phyloP scores from a whole-genome alignment of 37 sponge, comb jelly and placozoan genomes.

The Axinella damicornis region DNA sequence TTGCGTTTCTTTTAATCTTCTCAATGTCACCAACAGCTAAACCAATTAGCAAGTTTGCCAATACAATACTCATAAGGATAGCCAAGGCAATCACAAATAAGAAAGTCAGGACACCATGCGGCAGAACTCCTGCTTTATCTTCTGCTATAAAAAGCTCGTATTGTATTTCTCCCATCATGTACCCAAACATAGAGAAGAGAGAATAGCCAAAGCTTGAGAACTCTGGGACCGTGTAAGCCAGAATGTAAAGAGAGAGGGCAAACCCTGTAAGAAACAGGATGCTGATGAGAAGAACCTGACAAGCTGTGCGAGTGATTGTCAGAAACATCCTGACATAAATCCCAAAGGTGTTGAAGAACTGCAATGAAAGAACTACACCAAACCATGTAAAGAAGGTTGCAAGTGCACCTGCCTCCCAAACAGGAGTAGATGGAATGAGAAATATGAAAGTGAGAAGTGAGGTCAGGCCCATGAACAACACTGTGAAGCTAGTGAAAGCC shows the following conservation, averaged over 20 bases:
- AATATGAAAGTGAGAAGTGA: neutral
- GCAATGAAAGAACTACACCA: conserved; percentile 62
- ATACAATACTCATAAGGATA: conserved; percentile 70
- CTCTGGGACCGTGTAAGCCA: conserved; percentile 40
- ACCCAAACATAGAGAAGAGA: conserved; percentile 65
- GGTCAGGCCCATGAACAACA: conserved; percentile 48
- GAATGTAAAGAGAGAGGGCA: conserved; percentile 72
- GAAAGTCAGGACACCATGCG: conserved; percentile 43
- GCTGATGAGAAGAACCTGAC: conserved; percentile 59
- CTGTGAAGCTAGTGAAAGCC: conserved; percentile 34
- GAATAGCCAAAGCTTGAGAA: conserved; percentile 60
- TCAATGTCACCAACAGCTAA: conserved; percentile 94
- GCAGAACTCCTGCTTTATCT: conserved; percentile 31
- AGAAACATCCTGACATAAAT: conserved; percentile 90
- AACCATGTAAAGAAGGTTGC: conserved; percentile 87
- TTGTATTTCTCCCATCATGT: conserved; percentile 75
- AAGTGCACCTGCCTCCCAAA: conserved; percentile 80
- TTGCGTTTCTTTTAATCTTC: conserved; percentile 66
- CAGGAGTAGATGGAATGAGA: no score
- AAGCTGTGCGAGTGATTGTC: conserved; percentile 64
- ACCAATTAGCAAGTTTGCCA: conserved; percentile 92
- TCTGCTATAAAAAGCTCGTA: conserved; percentile 40
- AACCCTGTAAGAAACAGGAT: conserved; percentile 75
- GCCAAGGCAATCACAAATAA: conserved; percentile 67
- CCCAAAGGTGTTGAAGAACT: conserved; percentile 81